Evolutionary conservation across 2,797 vertebrate genomes (phyloP).

Genomic region (Heterohyrax brucei): DNA sequence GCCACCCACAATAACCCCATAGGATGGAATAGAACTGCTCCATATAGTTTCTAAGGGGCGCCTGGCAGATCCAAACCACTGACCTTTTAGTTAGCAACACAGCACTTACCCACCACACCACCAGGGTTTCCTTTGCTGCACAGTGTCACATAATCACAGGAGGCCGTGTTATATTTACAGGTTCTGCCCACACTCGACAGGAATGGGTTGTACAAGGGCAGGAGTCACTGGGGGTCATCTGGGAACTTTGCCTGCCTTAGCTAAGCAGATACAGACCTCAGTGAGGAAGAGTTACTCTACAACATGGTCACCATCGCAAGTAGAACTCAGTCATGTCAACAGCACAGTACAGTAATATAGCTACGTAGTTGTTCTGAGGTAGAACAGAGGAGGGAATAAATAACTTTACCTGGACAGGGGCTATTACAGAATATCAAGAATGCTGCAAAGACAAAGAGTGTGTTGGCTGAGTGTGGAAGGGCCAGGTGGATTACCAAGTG

Average conservation of each 20-base stretch:
- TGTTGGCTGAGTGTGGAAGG: background rate
- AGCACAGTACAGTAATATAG: background rate
- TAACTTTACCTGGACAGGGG: background rate
- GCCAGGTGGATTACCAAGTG: background rate
- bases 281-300: background rate
- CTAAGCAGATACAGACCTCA: background rate
- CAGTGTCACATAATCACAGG: background rate
- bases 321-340: background rate
- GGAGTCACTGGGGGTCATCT: background rate
- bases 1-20: too few species aligned
- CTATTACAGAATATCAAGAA: background rate
- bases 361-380: background rate
- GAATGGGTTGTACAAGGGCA: background rate
- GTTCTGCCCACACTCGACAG: background rate
- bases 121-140: background rate
- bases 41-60: too few species aligned
- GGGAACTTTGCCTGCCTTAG: slow-evolving; percentile 2
- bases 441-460: background rate
- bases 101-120: too few species aligned
- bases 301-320: background rate
- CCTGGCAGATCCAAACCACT: too few species aligned
- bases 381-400: background rate
- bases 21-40: too few species aligned
- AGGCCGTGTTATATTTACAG: background rate
- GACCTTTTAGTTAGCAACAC: too few species aligned